These are phyloP conservation scores for Drosophila funebris DNA, from an alignment of 1,140 invertebrate genomes.

Conservation along the genomic window DNA sequence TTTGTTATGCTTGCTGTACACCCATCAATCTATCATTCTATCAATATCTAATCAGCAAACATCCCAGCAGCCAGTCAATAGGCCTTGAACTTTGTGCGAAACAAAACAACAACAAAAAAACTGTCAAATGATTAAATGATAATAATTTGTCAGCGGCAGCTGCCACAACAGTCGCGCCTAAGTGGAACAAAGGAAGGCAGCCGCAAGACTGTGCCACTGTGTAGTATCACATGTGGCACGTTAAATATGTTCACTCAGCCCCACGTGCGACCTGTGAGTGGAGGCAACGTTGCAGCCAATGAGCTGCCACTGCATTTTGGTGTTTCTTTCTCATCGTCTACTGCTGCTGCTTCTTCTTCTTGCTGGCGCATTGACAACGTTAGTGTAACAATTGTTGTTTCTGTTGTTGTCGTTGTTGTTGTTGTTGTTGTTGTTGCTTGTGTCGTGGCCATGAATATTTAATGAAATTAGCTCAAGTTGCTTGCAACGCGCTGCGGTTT, in stretches of 20 bases:
- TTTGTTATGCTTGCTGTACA: not conserved
- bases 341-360: not conserved
- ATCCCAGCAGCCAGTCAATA: constrained; percentile 16
- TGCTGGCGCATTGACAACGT: constrained; percentile 5
- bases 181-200: constrained; percentile 40
- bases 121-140: constrained; percentile 71
- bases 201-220: constrained; percentile 3
- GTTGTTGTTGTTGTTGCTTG: constrained; percentile 22
- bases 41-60: constrained; percentile 39
- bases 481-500: constrained; percentile 59
- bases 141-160: constrained; percentile 74
- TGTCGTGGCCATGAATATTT: constrained; percentile 77
- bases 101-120: constrained; percentile 19
- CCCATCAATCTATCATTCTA: constrained; percentile 23
- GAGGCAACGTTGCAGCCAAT: not conserved
- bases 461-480: constrained; percentile 79
- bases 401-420: constrained; percentile 1
- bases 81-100: constrained; percentile 43
- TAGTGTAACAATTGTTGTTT: constrained; percentile 9
- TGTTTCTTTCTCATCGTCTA: not conserved
- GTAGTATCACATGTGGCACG: constrained; percentile 19
- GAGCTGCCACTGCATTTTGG: constrained; percentile 43
- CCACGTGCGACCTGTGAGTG: constrained; percentile 19
- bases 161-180: no score
- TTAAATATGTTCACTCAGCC: no score